Evolutionary conservation across 1,140 invertebrate genomes (phyloP), one percentile per base, ranked within the genome.

Genomic region (Eciton burchellii): DNA sequence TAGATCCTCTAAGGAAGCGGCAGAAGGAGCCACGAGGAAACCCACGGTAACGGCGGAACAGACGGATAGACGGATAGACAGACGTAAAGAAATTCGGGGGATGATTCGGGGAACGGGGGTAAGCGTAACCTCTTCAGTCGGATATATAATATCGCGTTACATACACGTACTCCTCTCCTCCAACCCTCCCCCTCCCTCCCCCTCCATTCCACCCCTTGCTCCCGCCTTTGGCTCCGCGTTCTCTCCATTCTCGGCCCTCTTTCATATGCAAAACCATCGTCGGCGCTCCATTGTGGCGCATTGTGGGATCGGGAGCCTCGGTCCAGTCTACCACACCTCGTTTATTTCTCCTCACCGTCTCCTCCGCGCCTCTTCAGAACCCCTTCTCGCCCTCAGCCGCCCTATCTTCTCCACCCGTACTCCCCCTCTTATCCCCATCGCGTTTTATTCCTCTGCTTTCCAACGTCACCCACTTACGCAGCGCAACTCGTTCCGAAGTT

Each of bases 181-280:
- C n/a, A n/a, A n/a, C n/a, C n/a, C n/a, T n/a, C n/a, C n/a, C n/a
- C n/a, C n/a, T n/a, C n/a, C n/a, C n/a, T n/a, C n/a, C n/a, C n/a
- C n/a, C n/a, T n/a, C n/a, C n/a, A n/a, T n/a, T n/a, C 26, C 29
- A 0, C 45, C 14, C 24, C 29, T 19, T 54, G 3, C n/a, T 14
- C 21, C 63, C 16, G 49, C 74, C 35, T 70, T 70, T 56, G 49
- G 35, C 35, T 66, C 35, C 62, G 57, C 81, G 85, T 76, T 83
- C 57, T 24, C 84, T 88, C 87, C 81, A 89, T 89, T 90, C 89
- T 88, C 82, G 82, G 79, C 29, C 74, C 85, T 92, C 90, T 92
- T 93, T 93, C 92, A 92, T 92, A 93, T 93, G 92, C 91, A 93
- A 93, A 91, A 92, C 84, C 88, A 90, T 92, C 89, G 86, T 89